These are phyloP conservation scores for Pachyramphus minor DNA, from an alignment of 2,113 vertebrate genomes.

Conservation along the genomic window DNA sequence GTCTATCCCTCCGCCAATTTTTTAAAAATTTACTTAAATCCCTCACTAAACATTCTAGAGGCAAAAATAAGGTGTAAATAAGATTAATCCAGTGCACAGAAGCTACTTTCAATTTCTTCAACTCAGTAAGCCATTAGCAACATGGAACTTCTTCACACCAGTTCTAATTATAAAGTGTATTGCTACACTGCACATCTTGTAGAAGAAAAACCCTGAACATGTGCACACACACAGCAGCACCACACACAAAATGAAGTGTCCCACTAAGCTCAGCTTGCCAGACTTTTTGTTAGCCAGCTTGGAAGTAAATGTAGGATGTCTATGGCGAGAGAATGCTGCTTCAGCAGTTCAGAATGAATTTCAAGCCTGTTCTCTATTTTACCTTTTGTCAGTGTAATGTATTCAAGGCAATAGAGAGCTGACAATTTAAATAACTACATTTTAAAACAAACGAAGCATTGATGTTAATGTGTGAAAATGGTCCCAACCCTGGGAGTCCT, in stretches of 20 bases:
- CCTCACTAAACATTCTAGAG: background rate
- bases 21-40: background rate
- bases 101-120: background rate
- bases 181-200: background rate
- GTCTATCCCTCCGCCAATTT: accelerated
- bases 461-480: constrained; percentile 90
- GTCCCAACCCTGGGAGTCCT: constrained; percentile 77
- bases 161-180: constrained; percentile 6
- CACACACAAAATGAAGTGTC: constrained; percentile 49
- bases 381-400: constrained; percentile 78
- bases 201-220: background rate
- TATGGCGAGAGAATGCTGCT: constrained; percentile 71
- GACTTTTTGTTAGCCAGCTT: constrained; percentile 70
- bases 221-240: background rate
- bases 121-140: background rate
- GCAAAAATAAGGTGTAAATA: background rate
- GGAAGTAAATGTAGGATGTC: constrained; percentile 77
- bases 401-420: constrained; percentile 74
- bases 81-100: background rate
- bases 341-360: constrained; percentile 79
- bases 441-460: constrained; percentile 86
- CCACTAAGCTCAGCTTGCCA: constrained; percentile 62
- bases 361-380: constrained; percentile 76
- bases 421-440: constrained; percentile 83
- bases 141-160: background rate